phyloP scores from a whole-genome alignment of 2,888 invertebrate species.

The Euclidia mi region DNA sequence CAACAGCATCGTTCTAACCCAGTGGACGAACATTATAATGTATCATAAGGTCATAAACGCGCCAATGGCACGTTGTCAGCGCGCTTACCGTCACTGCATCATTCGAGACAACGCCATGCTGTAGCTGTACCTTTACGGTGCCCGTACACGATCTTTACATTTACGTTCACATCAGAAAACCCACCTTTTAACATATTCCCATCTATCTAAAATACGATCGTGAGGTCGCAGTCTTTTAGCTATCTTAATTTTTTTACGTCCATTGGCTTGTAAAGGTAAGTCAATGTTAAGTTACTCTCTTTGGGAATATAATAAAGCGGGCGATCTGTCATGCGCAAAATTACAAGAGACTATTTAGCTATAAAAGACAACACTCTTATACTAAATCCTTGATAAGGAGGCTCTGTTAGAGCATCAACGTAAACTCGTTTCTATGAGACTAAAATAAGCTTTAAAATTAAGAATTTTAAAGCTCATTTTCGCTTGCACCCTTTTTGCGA shows the following conservation, averaged over 20 bases:
- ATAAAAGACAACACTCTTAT: conserved; percentile 60
- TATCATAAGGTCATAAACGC: no score
- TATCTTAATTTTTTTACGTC: conserved; percentile 18
- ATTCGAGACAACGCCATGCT: no score
- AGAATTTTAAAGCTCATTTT: conserved; percentile 59
- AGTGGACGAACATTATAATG: no score
- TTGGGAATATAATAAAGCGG: conserved; percentile 34
- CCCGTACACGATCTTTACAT: no score
- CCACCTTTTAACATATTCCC: no score
- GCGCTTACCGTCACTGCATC: no score
- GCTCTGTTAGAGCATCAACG: conserved; percentile 38
- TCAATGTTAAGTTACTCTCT: conserved; percentile 25
- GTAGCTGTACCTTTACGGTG: no score
- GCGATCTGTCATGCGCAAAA: conserved; percentile 64
- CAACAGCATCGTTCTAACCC: no score
- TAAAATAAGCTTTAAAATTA: no score
- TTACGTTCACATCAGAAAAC: no score
- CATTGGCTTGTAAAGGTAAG: conserved; percentile 18
- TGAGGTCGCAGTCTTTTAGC: background rate
- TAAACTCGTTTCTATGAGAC: conserved; percentile 43
- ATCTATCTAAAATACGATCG: background rate
- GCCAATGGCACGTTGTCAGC: no score
- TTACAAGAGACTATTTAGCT: conserved; percentile 53
- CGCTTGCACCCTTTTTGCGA: conserved; percentile 40
- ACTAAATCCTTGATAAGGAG: conserved; percentile 45